Conservation (phyloP, 2,888 invertebrate species). For the Papilio gigon region DNA sequence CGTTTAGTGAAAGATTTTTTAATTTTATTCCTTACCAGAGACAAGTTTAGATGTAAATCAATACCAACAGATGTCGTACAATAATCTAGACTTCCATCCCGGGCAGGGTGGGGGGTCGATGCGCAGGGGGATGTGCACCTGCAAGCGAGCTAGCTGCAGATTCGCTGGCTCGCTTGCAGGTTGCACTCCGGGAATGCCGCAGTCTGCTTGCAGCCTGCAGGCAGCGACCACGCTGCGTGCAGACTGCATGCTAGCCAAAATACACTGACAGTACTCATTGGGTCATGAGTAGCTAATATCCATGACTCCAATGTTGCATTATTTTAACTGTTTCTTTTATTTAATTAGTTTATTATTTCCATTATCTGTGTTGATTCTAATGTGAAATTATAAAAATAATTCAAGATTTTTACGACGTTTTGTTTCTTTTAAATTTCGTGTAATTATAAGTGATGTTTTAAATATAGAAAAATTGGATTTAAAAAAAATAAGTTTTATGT, state of each 20-base stretch:
- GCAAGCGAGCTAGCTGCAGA: constrained; percentile 7
- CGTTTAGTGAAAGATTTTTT: too few relatives aligned
- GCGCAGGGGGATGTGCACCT: neutral
- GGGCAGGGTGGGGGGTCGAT: neutral
- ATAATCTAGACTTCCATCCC: constrained; percentile 7
- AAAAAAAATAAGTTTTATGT: neutral
- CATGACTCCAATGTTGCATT: neutral
- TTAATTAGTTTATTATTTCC: too few relatives aligned
- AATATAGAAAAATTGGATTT: neutral
- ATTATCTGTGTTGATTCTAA: too few relatives aligned
- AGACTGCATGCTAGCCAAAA: constrained; percentile 23
- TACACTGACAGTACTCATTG: neutral
- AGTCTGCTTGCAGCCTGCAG: constrained; percentile 20
- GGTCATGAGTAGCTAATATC: neutral
- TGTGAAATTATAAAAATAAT: too few relatives aligned
- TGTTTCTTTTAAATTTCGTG: too few relatives aligned
- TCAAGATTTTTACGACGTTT: too few relatives aligned
- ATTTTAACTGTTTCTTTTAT: too few relatives aligned
- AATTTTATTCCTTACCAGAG: neutral
- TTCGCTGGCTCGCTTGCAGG: constrained; percentile 5
- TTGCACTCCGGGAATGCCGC: constrained; percentile 1
- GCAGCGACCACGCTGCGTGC: constrained; percentile 17
- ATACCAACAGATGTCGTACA: constrained; percentile 1
- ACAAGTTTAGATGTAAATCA: neutral
- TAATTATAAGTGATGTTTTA: neutral